Evolutionary conservation across 92 coral and sea anemone species (phyloP).

Genomic region (Metridium senile): DNA sequence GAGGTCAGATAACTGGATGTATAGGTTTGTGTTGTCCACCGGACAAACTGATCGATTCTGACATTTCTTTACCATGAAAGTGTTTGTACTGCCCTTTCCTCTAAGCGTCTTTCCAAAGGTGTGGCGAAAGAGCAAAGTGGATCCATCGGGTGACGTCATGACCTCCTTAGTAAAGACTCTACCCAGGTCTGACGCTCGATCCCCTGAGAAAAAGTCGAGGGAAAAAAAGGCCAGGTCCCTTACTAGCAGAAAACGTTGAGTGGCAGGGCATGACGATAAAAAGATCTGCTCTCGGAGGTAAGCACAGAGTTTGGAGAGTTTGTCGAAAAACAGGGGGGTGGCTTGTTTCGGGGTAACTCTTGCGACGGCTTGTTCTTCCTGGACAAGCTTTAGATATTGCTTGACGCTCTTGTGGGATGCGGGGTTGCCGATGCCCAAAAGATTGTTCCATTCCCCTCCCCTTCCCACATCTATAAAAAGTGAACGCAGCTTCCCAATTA

Average conservation of each 20-base stretch:
- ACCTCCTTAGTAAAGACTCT: constrained; percentile 3
- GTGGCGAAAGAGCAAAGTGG: no score
- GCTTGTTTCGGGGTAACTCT: constrained; percentile 57
- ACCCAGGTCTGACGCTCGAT: constrained; percentile 35
- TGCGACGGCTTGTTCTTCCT: constrained; percentile 56
- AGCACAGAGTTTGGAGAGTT: no score
- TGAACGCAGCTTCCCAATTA: constrained; percentile 46
- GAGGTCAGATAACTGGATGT: constrained; percentile 48
- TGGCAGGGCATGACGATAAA: background rate
- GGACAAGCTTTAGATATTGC: no score
- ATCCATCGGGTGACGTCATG: constrained; percentile 8
- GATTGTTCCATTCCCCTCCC: constrained; percentile 41
- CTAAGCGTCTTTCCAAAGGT: background rate
- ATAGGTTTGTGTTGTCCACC: constrained; percentile 47
- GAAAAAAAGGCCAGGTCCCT: constrained; percentile 33
- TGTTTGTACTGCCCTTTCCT: no score
- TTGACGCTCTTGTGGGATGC: constrained; percentile 36
- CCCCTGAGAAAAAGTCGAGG: no score
- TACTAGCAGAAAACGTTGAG: constrained; percentile 11
- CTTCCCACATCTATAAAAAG: constrained; percentile 35
- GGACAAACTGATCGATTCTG: constrained; percentile 29
- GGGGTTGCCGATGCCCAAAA: constrained; percentile 42
- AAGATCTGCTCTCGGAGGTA: no score
- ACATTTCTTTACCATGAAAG: constrained; percentile 35
- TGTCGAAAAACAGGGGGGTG: no score